Conservation (phyloP, 2,113 vertebrate species). For the Phycodurus eques region DNA sequence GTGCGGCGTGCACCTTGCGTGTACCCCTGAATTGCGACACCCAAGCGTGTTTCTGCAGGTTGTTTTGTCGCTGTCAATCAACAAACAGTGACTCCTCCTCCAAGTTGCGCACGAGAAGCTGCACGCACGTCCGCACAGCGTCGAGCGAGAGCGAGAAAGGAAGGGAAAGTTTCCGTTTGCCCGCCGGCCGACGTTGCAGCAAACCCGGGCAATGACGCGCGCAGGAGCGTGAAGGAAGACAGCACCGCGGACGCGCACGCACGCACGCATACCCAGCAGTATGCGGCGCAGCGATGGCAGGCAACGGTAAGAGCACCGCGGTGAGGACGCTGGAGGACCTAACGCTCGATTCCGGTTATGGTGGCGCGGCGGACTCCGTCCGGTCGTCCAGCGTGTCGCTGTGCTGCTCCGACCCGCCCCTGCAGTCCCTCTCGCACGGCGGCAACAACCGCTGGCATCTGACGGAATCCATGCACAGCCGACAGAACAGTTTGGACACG, state of each 20-base stretch:
- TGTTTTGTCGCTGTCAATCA: background rate
- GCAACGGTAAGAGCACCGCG: conserved; percentile 81
- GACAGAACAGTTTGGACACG: conserved; percentile 96
- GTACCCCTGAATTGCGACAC: too few species aligned
- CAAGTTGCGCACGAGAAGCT: background rate
- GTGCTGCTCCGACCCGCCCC: conserved; percentile 77
- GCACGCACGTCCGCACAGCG: background rate
- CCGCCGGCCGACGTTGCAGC: background rate
- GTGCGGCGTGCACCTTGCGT: background rate
- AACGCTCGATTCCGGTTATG: conserved; percentile 83
- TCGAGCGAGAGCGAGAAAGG: background rate
- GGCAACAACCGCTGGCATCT: conserved; percentile 91
- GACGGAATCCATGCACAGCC: conserved; percentile 96
- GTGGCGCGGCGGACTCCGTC: conserved; percentile 80
- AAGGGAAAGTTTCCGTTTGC: background rate
- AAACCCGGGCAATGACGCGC: background rate
- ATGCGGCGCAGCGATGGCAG: conserved; percentile 95
- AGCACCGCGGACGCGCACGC: background rate
- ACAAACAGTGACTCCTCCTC: background rate
- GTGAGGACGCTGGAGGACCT: conserved; percentile 81
- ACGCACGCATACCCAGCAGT: conserved; percentile 78
- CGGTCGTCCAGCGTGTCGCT: conserved; percentile 80
- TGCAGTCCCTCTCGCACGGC: conserved; percentile 66
- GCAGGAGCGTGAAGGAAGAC: background rate
- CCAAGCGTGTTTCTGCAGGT: background rate